phyloP scores from a whole-genome alignment of 2,888 invertebrate species.

The Julus scandinavius region DNA sequence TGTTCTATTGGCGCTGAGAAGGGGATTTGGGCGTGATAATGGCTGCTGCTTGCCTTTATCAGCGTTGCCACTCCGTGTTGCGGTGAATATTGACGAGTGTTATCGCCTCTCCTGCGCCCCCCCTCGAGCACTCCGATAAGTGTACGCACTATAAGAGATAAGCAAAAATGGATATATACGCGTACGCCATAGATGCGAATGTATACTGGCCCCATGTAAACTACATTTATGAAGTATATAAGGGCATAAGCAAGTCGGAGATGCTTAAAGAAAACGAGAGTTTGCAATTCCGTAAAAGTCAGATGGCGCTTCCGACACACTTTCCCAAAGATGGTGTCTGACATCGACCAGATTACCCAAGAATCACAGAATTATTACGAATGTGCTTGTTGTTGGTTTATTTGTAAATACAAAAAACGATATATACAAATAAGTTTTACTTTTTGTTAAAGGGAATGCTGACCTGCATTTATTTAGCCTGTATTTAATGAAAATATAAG shows the following conservation, averaged over 20 bases:
- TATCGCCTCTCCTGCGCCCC: constrained; percentile 21
- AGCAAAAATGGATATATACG: background rate
- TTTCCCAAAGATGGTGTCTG: too few relatives aligned
- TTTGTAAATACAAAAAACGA: too few relatives aligned
- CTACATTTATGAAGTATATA: background rate
- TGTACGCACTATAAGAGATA: background rate
- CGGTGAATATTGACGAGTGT: constrained; percentile 33
- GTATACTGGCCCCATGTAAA: background rate
- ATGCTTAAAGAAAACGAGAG: too few relatives aligned
- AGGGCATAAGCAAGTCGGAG: too few relatives aligned
- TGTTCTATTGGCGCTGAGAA: background rate
- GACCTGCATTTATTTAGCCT: too few relatives aligned
- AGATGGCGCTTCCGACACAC: background rate
- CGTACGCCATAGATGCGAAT: background rate
- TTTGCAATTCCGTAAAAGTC: background rate
- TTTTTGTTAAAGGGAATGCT: too few relatives aligned
- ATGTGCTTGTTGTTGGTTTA: too few relatives aligned
- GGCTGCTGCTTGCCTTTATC: constrained; percentile 20
- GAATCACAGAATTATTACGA: too few relatives aligned
- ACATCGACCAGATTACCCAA: too few relatives aligned
- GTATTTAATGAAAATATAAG: too few relatives aligned
- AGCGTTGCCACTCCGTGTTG: background rate
- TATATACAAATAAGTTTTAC: too few relatives aligned
- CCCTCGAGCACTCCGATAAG: constrained; percentile 31
- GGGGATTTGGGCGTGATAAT: constrained; percentile 21